These are phyloP conservation scores for Vulpes ferrilata DNA, from an alignment of 2,113 vertebrate genomes.

Conservation along the genomic window DNA sequence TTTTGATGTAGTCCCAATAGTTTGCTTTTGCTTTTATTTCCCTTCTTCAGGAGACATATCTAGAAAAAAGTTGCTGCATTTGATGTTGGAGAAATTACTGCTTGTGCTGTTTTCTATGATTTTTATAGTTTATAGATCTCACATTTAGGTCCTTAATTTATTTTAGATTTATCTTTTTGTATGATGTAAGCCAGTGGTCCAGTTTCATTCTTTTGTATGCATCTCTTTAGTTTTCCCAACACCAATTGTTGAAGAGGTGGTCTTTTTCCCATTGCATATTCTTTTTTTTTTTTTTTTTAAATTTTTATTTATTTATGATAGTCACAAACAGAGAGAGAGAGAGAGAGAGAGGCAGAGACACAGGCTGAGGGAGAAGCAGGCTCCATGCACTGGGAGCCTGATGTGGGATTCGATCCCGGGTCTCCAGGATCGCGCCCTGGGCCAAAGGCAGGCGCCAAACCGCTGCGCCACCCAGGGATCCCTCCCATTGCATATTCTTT, in stretches of 20 bases:
- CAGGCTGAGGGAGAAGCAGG: no score
- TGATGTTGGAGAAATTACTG: neutral
- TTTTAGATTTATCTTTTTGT: neutral
- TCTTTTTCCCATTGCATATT: neutral
- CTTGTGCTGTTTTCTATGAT: neutral
- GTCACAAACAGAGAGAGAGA: no score
- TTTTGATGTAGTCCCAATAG: neutral
- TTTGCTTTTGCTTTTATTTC: neutral
- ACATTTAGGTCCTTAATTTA: neutral
- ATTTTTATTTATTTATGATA: no score
- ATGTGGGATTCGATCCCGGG: no score
- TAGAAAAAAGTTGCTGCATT: neutral
- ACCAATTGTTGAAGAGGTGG: neutral
- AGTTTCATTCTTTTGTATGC: neutral
- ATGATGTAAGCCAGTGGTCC: neutral
- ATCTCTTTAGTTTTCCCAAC: neutral
- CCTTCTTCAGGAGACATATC: neutral
- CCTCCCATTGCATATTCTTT: neutral
- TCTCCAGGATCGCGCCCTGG: no score
- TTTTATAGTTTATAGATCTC: neutral
- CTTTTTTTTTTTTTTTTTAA: no score
- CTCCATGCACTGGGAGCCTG: no score
- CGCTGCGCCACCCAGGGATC: no score
- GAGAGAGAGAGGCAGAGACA: no score
- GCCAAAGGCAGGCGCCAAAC: no score